Conservation (phyloP, 53 echinoderm and acorn worm genomes). For the Arbacia lixula region DNA sequence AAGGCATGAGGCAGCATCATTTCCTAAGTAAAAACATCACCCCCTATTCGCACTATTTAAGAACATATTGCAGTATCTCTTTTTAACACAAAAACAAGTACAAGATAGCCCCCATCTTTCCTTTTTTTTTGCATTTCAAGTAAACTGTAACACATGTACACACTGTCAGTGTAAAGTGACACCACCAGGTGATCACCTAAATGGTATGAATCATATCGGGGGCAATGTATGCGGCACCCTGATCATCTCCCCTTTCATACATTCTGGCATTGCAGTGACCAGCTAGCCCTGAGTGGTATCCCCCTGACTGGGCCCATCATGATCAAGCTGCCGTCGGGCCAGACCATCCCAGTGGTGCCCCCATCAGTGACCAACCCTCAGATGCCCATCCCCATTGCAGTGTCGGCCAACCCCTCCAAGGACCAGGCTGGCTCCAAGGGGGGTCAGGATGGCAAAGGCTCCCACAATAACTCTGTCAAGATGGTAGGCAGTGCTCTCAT, state of each 20-base stretch:
- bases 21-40: no score
- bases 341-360: conserved; percentile 85
- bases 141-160: no score
- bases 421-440: neutral
- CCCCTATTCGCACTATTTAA: no score
- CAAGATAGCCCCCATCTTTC: no score
- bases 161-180: no score
- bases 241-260: no score
- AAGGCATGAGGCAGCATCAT: no score
- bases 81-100: no score
- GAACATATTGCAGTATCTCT: no score
- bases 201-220: no score
- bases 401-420: conserved; percentile 68
- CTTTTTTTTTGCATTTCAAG: no score
- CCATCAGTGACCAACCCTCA: conserved; percentile 86
- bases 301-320: conserved; percentile 77
- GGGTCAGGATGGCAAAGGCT: neutral
- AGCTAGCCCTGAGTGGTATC: conserved; percentile 53
- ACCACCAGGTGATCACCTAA: neutral
- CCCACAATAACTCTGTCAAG: conserved; percentile 15
- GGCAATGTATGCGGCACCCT: no score
- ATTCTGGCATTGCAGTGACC: conserved; percentile 53
- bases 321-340: conserved; percentile 79
- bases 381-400: conserved; percentile 77
- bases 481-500: conserved; percentile 13